phyloP scores from a whole-genome alignment of 2,113 vertebrate species.

The Atlantisia rogersi region DNA sequence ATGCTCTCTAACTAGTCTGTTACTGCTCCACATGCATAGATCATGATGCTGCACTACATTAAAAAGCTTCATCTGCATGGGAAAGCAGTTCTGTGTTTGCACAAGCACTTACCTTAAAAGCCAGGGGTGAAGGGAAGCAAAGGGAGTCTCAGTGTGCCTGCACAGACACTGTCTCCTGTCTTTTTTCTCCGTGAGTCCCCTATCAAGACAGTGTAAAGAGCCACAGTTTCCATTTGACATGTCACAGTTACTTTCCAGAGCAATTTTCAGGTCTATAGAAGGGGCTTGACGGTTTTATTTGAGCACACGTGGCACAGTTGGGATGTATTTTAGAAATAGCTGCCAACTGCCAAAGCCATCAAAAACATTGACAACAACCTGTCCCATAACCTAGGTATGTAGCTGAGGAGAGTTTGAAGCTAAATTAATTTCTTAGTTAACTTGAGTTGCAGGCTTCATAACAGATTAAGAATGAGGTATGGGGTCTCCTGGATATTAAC shows the following conservation, averaged over 20 bases:
- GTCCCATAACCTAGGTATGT: background rate
- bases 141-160: background rate
- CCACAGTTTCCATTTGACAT: constrained; percentile 11
- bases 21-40: background rate
- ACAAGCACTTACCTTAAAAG: background rate
- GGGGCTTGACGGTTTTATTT: background rate
- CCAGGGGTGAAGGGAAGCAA: background rate
- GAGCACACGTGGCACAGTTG: background rate
- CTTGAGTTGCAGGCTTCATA: background rate
- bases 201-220: background rate
- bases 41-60: background rate
- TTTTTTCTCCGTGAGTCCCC: background rate
- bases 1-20: background rate
- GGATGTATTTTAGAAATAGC: background rate
- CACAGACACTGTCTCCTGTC: background rate
- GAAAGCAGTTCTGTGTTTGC: background rate
- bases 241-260: background rate
- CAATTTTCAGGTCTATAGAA: background rate
- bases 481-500: background rate
- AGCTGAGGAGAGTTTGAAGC: background rate
- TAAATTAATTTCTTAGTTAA: background rate
- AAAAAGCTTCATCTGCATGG: background rate
- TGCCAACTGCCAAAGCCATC: background rate
- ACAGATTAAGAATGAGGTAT: background rate
- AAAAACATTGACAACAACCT: background rate